Conservation (phyloP, 2,797 vertebrate genomes). For the Phalloptychus januarius region DNA sequence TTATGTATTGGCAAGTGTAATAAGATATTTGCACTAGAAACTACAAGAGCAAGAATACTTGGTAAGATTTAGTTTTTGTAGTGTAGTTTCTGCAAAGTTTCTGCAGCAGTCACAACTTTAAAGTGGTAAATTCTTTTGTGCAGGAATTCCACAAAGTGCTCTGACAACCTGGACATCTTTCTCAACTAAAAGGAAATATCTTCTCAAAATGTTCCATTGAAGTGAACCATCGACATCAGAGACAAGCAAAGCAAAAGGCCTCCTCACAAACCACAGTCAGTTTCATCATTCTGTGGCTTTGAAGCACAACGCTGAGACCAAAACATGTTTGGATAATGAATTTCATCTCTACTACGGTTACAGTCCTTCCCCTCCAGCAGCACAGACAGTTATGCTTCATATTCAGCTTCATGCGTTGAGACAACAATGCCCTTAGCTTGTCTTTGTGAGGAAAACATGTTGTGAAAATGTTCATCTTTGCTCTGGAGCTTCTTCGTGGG, state of each 20-base stretch:
- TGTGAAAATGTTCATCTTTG: slow-evolving; percentile 6
- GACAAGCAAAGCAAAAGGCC: neutral
- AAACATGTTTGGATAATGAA: slow-evolving; percentile 10
- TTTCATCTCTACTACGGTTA: slow-evolving; percentile 10
- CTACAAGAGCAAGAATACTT: too few species aligned
- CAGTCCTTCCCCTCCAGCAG: slow-evolving; percentile 13
- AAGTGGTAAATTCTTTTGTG: neutral
- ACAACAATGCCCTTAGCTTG: slow-evolving; percentile 12
- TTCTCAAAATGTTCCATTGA: neutral
- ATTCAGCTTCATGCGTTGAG: slow-evolving; percentile 1
- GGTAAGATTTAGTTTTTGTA: too few species aligned
- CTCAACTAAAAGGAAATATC: neutral
- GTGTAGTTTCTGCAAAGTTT: neutral
- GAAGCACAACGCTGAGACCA: slow-evolving; percentile 3
- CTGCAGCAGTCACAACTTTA: neutral
- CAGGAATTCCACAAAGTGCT: neutral
- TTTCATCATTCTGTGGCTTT: slow-evolving; percentile 6
- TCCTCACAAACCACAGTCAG: slow-evolving; percentile 5
- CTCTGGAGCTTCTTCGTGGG: neutral
- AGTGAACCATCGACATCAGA: neutral
- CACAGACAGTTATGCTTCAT: slow-evolving; percentile 6
- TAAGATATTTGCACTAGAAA: too few species aligned
- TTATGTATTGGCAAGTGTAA: too few species aligned
- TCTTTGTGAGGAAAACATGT: slow-evolving; percentile 21
- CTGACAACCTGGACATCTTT: neutral